These are phyloP conservation scores for Megalurothrips usitatus DNA, from an alignment of 2,888 invertebrate species.

Conservation along the genomic window DNA sequence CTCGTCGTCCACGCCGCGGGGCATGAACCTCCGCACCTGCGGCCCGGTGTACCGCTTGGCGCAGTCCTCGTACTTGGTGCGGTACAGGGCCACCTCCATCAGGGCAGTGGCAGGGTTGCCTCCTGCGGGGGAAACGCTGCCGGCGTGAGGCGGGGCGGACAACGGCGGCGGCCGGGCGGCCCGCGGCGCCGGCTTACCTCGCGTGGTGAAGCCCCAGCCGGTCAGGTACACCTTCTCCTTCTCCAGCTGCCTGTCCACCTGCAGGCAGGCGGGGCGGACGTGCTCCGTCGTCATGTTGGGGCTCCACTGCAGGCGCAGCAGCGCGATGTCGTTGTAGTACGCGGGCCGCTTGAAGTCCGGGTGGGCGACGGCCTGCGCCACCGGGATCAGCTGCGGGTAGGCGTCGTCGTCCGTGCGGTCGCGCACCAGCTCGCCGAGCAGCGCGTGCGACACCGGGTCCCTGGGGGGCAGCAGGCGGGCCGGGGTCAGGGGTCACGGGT, in stretches of 20 bases:
- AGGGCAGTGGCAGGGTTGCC: slow-evolving; percentile 41
- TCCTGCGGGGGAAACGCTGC: background rate
- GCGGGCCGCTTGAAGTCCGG: slow-evolving; percentile 43
- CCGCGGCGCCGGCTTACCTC: slow-evolving; percentile 2
- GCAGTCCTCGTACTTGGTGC: slow-evolving; percentile 30
- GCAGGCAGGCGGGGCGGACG: slow-evolving; percentile 44
- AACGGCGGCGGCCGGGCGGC: background rate
- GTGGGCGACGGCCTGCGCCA: slow-evolving; percentile 39
- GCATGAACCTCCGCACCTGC: slow-evolving; percentile 35
- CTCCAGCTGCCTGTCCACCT: slow-evolving; percentile 16
- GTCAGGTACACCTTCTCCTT: slow-evolving; percentile 38
- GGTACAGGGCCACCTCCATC: slow-evolving; percentile 35
- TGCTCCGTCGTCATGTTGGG: slow-evolving; percentile 29
- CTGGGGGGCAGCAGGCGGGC: slow-evolving; percentile 28
- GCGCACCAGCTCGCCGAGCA: slow-evolving; percentile 35
- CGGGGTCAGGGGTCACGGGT: too few relatives aligned
- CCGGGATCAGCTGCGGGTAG: slow-evolving; percentile 29
- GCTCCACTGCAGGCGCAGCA: slow-evolving; percentile 43
- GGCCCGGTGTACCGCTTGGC: slow-evolving; percentile 28
- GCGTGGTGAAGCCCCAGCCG: slow-evolving; percentile 44
- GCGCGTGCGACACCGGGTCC: slow-evolving; percentile 33
- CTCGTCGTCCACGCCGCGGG: slow-evolving; percentile 40
- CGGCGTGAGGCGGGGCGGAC: background rate
- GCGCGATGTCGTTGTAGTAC: slow-evolving; percentile 48
- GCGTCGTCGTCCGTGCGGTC: slow-evolving; percentile 26